Base-by-base conservation (phyloP, 2,797 vertebrate species). In the Pseudochirops corinnae region DNA sequence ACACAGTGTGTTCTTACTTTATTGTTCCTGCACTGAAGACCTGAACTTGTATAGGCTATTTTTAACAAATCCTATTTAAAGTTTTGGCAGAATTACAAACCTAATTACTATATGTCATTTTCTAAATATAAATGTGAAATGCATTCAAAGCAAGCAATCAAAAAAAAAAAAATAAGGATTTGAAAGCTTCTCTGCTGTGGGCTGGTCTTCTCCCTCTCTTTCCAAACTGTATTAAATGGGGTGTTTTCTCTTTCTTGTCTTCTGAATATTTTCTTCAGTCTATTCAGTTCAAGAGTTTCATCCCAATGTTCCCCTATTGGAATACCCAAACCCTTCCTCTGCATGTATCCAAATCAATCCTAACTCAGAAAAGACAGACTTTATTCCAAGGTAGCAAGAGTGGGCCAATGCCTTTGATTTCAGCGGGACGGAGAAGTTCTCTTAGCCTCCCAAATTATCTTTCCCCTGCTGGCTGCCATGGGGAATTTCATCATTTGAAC, bases 1-100 rank as follows among this genome's bases (percentile, higher is more conserved):
- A 95, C 46, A 95, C 26, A 62, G 1, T 93, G 21, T 3, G 24
- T 93, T 16, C 24, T 50, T 95, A 87, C 1, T 57, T 33, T 93
- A 97, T 97, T 97, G 90, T 97, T 98, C 29, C 4, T 56, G 33
- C 94, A 52, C 28, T 50, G 0, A 62, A 92, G 50, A 50, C 24
- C 29, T 96, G 55, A 98, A 93, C 55, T 97, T 97, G 96, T 93
- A 97, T 94, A 94, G 58, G 12, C 12, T 98, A 97, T 97, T 98
- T 98, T 97, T 97, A 96, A 97, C 50, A 93, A 50, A 93, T 91
- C 92, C 55, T 98, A 97, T 98, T 98, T 97, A 96, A 98, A 96
- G 13, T 97, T 97, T 98, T 98, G 92, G 14, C 95, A 97, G 60
- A 97, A 28, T 60, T 95, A 33, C 94, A 92, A 98, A 97, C 21